Conservation (phyloP, 1,140 invertebrate genomes). For the Cyclargus thomasi region DNA sequence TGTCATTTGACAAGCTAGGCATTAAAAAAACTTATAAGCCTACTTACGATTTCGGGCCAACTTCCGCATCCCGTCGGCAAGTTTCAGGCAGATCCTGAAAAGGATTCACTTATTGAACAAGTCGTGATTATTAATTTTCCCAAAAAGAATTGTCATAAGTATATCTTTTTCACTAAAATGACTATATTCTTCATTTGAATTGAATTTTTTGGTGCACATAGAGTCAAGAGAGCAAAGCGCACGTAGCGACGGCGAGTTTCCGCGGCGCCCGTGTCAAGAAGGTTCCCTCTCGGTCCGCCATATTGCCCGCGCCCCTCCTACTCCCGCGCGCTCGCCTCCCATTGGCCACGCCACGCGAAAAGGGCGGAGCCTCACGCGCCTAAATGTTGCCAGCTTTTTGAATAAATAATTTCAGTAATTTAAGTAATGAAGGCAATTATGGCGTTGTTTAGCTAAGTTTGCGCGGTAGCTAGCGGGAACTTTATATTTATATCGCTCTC, state of each 20-base stretch:
- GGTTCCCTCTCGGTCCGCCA: constrained; percentile 48
- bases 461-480: constrained; percentile 71
- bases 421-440: constrained; percentile 76
- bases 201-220: constrained; percentile 23
- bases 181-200: constrained; percentile 15
- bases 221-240: constrained; percentile 27
- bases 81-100: neutral
- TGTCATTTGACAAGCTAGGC: too few relatives aligned
- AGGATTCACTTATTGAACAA: neutral
- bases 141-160: neutral
- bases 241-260: constrained; percentile 35
- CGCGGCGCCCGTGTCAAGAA: constrained; percentile 40
- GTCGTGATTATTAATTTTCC: neutral
- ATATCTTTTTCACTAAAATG: neutral
- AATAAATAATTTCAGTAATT: constrained; percentile 76
- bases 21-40: neutral
- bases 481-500: constrained; percentile 74
- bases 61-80: neutral
- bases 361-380: constrained; percentile 50
- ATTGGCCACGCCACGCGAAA: constrained; percentile 44
- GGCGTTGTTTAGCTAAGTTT: constrained; percentile 75
- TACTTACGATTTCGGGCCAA: neutral
- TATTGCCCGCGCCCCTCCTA: constrained; percentile 57
- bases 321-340: constrained; percentile 23
- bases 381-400: constrained; percentile 75